A percentile compares a stretch with the other conserved stretches of the same genome.
These are phyloP conservation scores for Hycleus phaleratus DNA, from an alignment of 1,140 invertebrate genomes.

Conservation along the genomic window DNA sequence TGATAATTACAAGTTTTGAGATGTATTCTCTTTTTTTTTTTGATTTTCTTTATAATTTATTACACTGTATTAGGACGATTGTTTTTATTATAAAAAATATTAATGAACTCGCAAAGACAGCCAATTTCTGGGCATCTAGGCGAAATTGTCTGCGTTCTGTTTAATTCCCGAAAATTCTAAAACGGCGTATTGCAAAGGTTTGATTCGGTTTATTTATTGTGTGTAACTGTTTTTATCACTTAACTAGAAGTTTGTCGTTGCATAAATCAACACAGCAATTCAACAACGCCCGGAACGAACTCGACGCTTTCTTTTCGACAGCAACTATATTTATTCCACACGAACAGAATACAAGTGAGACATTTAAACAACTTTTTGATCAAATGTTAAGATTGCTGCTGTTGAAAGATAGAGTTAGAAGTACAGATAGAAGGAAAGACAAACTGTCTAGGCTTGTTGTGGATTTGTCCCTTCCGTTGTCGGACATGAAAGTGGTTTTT, in stretches of 20 bases:
- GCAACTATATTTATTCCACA: too few relatives aligned
- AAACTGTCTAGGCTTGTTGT: neutral
- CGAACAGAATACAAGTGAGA: too few relatives aligned
- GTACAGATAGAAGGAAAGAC: neutral
- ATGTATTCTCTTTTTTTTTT: neutral
- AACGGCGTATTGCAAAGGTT: slow-evolving; percentile 13
- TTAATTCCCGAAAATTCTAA: too few relatives aligned
- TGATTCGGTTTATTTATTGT: slow-evolving; percentile 6
- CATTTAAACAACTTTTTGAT: too few relatives aligned
- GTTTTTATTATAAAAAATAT: slow-evolving; percentile 14
- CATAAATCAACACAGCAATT: slow-evolving; percentile 4
- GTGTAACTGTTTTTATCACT: neutral
- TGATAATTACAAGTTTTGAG: slow-evolving; percentile 20
- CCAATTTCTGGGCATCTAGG: too few relatives aligned
- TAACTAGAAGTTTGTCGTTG: slow-evolving; percentile 13
- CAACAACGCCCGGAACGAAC: too few relatives aligned
- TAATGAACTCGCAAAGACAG: slow-evolving; percentile 2
- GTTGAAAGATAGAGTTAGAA: too few relatives aligned
- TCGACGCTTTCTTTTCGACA: too few relatives aligned
- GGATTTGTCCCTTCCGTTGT: too few relatives aligned
- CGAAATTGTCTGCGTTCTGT: too few relatives aligned
- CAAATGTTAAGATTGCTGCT: too few relatives aligned
- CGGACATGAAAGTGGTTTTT: too few relatives aligned
- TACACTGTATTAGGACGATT: slow-evolving; percentile 9
- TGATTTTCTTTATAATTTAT: neutral